These are phyloP conservation scores for Muntiacus reevesi DNA, from an alignment of 2,113 vertebrate species.

Conservation along the genomic window DNA sequence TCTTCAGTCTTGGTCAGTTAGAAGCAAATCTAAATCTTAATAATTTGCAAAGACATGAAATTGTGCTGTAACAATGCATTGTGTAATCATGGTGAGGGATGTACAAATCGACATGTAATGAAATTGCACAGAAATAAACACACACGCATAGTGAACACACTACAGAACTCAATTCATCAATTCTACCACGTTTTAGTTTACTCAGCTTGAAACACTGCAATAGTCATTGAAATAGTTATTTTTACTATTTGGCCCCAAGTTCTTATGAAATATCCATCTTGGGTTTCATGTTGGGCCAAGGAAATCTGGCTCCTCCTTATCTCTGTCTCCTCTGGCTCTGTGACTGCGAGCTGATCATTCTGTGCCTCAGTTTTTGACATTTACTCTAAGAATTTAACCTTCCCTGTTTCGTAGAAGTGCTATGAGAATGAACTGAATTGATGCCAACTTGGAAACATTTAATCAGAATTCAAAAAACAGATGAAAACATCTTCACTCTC, in stretches of 20 bases:
- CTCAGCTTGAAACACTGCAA: not conserved
- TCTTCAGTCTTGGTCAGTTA: not conserved
- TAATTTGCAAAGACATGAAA: not conserved
- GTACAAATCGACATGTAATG: not conserved
- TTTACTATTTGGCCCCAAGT: conserved; percentile 16
- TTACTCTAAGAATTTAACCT: conserved; percentile 15
- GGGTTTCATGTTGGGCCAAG: conserved; percentile 11
- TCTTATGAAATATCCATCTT: conserved; percentile 39
- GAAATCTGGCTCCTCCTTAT: not conserved
- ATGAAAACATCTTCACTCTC: conserved; percentile 3
- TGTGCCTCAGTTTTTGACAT: conserved; percentile 29
- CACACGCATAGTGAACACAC: not conserved
- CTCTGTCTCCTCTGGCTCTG: not conserved
- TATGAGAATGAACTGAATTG: not conserved
- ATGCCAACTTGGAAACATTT: conserved; percentile 29
- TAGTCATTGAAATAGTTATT: not conserved
- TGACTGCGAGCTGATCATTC: not conserved
- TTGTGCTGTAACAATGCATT: not conserved
- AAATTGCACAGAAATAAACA: not conserved
- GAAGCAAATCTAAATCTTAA: not conserved
- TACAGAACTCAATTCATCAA: not conserved
- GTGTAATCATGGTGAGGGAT: not conserved
- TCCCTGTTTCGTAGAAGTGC: not conserved
- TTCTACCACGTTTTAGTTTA: not conserved
- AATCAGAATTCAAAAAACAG: conserved; percentile 41